Evolutionary conservation across 1,140 invertebrate species (phyloP).

Genomic region (Armadillidium nasatum): DNA sequence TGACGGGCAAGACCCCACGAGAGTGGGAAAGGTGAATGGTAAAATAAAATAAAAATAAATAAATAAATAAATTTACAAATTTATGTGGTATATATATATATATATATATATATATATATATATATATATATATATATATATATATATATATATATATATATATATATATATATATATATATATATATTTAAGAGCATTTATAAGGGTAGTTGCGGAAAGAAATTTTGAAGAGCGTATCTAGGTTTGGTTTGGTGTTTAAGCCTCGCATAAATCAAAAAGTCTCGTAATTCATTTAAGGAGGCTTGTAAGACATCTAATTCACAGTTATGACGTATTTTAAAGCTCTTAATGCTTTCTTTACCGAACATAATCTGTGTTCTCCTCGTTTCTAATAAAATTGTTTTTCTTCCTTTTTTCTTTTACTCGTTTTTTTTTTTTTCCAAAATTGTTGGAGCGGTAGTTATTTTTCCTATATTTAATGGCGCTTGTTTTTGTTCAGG

Average conservation of each 20-base stretch:
- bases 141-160: conserved; percentile 1
- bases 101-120: conserved; percentile 10
- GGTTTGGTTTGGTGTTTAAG: background rate
- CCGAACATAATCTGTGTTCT: background rate
- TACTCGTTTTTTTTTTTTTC: too few relatives aligned
- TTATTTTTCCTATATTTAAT: too few relatives aligned
- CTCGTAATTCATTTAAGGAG: background rate
- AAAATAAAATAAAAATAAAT: too few relatives aligned
- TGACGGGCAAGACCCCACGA: too few relatives aligned
- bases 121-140: conserved; percentile 13
- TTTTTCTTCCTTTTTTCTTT: background rate
- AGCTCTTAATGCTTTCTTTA: background rate
- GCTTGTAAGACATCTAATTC: background rate
- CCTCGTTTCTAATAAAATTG: background rate
- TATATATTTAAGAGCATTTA: too few relatives aligned
- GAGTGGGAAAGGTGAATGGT: too few relatives aligned
- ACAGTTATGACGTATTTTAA: background rate
- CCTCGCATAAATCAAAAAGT: background rate
- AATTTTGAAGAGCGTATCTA: too few relatives aligned
- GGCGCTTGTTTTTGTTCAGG: too few relatives aligned
- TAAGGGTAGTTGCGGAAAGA: too few relatives aligned
- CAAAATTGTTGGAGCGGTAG: too few relatives aligned
- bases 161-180: background rate
- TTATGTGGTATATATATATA: conserved; percentile 10
- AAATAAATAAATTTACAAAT: too few relatives aligned